phyloP scores from a whole-genome alignment of 2,113 vertebrate species.

The Gasterosteus aculeatus region DNA sequence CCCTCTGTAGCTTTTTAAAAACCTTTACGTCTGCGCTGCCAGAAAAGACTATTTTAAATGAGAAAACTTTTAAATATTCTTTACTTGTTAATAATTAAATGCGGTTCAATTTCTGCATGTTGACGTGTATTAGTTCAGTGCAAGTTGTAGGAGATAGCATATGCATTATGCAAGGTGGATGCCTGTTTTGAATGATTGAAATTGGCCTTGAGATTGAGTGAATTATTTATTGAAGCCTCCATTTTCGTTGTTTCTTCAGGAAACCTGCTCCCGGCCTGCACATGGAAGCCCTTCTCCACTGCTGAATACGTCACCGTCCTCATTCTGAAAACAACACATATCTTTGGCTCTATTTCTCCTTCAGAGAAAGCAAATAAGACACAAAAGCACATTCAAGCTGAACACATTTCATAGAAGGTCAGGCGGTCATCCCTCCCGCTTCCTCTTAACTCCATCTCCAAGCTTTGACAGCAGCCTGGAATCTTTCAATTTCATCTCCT shows the following conservation, averaged over 20 bases:
- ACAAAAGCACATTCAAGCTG: slow-evolving; percentile 2
- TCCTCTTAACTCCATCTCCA: slow-evolving; percentile 2
- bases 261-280: neutral
- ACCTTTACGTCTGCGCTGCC: neutral
- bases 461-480: slow-evolving; percentile 29
- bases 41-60: neutral
- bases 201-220: slow-evolving; percentile 29
- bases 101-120: neutral
- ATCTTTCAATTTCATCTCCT: slow-evolving; percentile 48
- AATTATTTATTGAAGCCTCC: slow-evolving; percentile 41
- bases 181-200: slow-evolving; percentile 19
- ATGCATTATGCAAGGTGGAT: neutral
- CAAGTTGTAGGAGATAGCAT: neutral
- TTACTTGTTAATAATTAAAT: neutral
- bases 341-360: neutral
- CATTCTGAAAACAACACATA: slow-evolving; percentile 12
- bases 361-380: slow-evolving; percentile 2
- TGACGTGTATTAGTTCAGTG: neutral
- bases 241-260: neutral
- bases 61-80: neutral
- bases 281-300: slow-evolving; percentile 11
- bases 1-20: neutral
- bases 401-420: slow-evolving; percentile 27
- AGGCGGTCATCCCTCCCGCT: slow-evolving; percentile 7
- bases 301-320: neutral